These are phyloP conservation scores for Drosophila demipolita DNA, from an alignment of 2,888 invertebrate genomes.

Conservation along the genomic window DNA sequence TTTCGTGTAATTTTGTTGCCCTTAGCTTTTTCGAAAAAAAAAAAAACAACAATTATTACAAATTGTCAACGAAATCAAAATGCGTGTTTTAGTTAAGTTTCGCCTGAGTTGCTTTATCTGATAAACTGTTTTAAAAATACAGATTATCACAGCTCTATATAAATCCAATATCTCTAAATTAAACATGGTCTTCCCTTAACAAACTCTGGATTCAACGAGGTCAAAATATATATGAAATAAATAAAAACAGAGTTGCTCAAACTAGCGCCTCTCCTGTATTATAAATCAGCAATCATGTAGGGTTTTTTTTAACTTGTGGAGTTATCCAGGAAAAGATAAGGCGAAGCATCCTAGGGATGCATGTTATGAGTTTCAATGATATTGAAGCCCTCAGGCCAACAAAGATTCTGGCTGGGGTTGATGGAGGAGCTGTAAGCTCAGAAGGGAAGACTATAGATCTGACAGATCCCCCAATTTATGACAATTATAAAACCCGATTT, in stretches of 20 bases:
- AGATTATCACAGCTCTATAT: neutral
- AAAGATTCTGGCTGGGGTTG: too few relatives aligned
- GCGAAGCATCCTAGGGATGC: too few relatives aligned
- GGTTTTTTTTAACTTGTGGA: too few relatives aligned
- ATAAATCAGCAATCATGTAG: neutral
- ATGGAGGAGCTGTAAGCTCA: too few relatives aligned
- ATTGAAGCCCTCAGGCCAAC: too few relatives aligned
- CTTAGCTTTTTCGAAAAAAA: neutral
- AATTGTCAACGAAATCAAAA: neutral
- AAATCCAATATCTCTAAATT: neutral
- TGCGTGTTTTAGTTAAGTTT: neutral
- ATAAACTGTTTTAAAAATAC: neutral
- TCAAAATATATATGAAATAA: neutral
- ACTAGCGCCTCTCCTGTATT: neutral
- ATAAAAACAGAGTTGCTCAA: neutral
- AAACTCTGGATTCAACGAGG: neutral
- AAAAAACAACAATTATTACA: neutral
- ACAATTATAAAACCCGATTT: too few relatives aligned
- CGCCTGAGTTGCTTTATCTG: neutral
- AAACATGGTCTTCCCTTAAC: neutral
- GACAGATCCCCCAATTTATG: too few relatives aligned
- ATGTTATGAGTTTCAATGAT: too few relatives aligned
- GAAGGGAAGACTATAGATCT: too few relatives aligned
- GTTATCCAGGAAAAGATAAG: too few relatives aligned
- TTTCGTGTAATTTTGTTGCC: conserved; percentile 46